Evolutionary conservation across 2,888 invertebrate genomes (phyloP).

Genomic region (Perizoma flavofasciatum): DNA sequence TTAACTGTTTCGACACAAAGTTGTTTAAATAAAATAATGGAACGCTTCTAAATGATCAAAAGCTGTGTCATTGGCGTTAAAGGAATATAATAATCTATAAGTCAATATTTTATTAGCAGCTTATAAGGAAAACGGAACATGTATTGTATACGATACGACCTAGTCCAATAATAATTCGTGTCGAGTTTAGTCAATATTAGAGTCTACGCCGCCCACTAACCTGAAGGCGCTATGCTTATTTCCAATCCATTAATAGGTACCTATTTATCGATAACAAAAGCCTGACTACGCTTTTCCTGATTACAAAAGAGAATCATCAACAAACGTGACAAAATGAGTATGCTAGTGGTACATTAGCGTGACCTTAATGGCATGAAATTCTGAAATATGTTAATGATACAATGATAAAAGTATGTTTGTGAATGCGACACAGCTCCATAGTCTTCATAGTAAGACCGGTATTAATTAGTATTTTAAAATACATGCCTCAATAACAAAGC

Average conservation of each 20-base stretch:
- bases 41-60: constrained; percentile 2
- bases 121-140: constrained; percentile 46
- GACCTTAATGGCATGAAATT: constrained; percentile 16
- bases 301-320: constrained; percentile 3
- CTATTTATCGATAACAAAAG: constrained; percentile 38
- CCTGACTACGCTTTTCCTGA: constrained; percentile 22
- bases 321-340: constrained; percentile 4
- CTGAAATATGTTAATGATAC: constrained; percentile 3
- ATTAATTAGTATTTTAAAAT: constrained; percentile 34
- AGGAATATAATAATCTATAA: constrained; percentile 8
- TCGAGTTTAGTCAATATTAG: constrained; percentile 23
- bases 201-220: constrained; percentile 39
- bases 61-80: constrained; percentile 3
- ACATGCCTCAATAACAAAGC: constrained; percentile 42
- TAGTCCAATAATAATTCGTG: constrained; percentile 11
- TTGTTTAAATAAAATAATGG: no score
- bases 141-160: constrained; percentile 23
- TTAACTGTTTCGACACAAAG: no score
- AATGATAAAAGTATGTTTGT: constrained; percentile 1
- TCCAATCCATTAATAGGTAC: constrained; percentile 32
- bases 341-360: constrained; percentile 14
- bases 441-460: constrained; percentile 3
- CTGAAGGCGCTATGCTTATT: constrained; percentile 41
- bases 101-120: constrained; percentile 18
- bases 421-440: constrained; percentile 1